Evolutionary conservation across 2,888 invertebrate species (phyloP), one percentile per base, ranked within the genome.

Genomic region (Pyrrhia umbra): DNA sequence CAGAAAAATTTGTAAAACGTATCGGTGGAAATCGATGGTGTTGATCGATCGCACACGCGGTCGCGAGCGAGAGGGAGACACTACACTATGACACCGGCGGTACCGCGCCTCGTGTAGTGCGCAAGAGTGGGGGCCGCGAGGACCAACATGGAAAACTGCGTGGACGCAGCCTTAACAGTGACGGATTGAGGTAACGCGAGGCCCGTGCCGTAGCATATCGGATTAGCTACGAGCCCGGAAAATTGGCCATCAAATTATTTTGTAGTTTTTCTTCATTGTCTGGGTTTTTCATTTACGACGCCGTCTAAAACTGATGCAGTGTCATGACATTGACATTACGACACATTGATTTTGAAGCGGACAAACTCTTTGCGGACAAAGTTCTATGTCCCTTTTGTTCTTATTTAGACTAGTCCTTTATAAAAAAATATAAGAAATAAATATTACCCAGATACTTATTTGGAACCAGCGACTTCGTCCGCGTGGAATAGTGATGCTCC

Each of bases 1-100:
- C 83, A 93, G 92, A 92, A 93, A 93, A 93, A 90, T 85, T 75
- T 82, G 88, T 84, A 81, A 88, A 92, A 89, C 87, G 82, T 86
- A 84, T 89, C 83, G 86, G 82, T 83, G 86, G 63, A 86, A 77
- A 85, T 86, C 86, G 83, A 88, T 87, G 83, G 86, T 80, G 82
- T 82, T 83, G 81, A 86, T 88, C 79, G 88, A 88, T 88, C 88
- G 88, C 87, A 87, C 86, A 83, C 89, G 90, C 89, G 88, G 81
- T 83, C 87, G 85, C 83, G 88, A 85, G 86, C 79, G 85, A 83
- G 88, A 91, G 87, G 85, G 89, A 89, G 84, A 87, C 80, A 85
- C 85, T 87, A 85, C 86, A 88, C 86, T 88, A 85, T 88, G 88
- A 69, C 73, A 80, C 43, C 63, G 70, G 68, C 64, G 25, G 80